Percentiles rank a stretch among this genome's conserved stretches.
Evolutionary conservation across 2,888 invertebrate genomes (phyloP).

Genomic region (Xanthia togata): DNA sequence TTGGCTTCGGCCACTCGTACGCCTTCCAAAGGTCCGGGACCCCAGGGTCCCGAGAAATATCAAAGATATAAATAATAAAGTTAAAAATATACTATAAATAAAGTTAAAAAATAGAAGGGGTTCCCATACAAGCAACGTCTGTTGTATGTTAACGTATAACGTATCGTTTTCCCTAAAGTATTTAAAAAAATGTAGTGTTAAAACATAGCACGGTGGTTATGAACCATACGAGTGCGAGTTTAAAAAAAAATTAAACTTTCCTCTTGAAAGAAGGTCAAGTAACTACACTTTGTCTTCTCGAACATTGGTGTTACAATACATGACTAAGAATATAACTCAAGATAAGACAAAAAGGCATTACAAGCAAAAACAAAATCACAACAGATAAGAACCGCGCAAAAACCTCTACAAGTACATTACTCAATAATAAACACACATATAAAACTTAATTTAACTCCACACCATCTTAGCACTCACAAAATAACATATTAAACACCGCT

Average conservation of each 20-base stretch:
- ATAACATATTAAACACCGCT: conserved; percentile 68
- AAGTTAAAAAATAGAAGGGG: too few relatives aligned
- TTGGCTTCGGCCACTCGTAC: too few relatives aligned
- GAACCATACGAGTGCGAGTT: not conserved
- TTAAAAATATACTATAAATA: too few relatives aligned
- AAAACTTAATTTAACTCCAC: conserved; percentile 69
- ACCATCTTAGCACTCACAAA: conserved; percentile 65
- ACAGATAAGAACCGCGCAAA: conserved; percentile 44
- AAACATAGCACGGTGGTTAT: too few relatives aligned
- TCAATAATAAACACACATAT: conserved; percentile 58
- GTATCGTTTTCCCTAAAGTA: too few relatives aligned
- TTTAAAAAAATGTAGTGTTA: too few relatives aligned
- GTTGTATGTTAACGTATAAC: too few relatives aligned
- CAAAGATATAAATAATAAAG: too few relatives aligned
- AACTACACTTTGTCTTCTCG: conserved; percentile 15
- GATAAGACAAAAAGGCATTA: conserved; percentile 43
- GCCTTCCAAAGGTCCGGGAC: too few relatives aligned
- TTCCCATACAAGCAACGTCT: too few relatives aligned
- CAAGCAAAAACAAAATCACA: conserved; percentile 36
- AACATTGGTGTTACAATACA: conserved; percentile 42
- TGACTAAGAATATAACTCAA: conserved; percentile 45
- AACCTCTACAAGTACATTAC: conserved; percentile 34
- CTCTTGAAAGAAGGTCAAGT: conserved; percentile 21
- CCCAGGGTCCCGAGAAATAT: too few relatives aligned
- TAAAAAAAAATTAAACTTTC: too few relatives aligned